phyloP scores from a whole-genome alignment of 2,113 vertebrate genomes.

The Psittacara wagleri region DNA sequence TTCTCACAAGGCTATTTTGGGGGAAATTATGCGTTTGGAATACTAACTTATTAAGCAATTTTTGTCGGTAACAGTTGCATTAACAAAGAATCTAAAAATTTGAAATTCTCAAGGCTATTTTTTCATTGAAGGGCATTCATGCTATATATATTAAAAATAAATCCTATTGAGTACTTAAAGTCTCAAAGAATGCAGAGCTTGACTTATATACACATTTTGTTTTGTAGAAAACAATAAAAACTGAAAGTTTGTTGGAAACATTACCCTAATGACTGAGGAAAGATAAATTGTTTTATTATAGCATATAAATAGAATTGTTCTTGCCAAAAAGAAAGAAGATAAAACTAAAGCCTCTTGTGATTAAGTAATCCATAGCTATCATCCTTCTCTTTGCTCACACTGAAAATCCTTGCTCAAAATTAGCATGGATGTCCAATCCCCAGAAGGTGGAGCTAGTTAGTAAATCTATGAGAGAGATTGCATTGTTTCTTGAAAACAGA shows the following conservation, averaged over 20 bases:
- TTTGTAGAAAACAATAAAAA: not conserved
- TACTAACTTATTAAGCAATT: not conserved
- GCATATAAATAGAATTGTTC: not conserved
- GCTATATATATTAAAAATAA: not conserved
- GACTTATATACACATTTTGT: not conserved
- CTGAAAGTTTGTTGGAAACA: not conserved
- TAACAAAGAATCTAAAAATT: not conserved
- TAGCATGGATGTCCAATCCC: not conserved
- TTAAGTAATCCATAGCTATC: not conserved
- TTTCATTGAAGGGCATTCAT: not conserved
- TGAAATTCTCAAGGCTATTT: not conserved
- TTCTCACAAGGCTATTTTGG: not conserved
- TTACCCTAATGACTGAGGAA: not conserved
- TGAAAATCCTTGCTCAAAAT: not conserved
- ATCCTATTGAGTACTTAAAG: not conserved
- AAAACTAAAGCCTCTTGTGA: not conserved
- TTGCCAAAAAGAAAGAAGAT: not conserved
- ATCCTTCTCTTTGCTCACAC: not conserved
- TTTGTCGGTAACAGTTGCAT: not conserved
- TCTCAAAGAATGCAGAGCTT: not conserved
- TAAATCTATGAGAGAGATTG: constrained; percentile 5
- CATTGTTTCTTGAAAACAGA: not conserved
- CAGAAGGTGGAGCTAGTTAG: constrained; percentile 72
- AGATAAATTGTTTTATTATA: not conserved
- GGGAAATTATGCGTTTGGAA: not conserved